These are phyloP conservation scores for Danio aesculapii DNA, from an alignment of 2,797 vertebrate species.

Conservation along the genomic window DNA sequence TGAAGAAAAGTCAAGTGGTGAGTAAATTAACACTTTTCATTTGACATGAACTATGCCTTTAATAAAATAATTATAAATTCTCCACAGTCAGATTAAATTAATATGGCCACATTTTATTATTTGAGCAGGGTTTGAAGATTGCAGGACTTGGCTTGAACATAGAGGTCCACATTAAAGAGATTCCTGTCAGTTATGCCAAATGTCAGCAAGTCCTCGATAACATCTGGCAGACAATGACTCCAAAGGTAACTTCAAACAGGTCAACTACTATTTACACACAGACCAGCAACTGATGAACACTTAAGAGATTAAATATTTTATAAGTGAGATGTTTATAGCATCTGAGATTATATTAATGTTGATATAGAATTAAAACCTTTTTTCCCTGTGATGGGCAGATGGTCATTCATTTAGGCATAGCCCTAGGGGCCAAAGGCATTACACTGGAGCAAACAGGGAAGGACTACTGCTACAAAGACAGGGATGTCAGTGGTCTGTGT, in stretches of 20 bases:
- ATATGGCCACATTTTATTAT: neutral
- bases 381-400: conserved; percentile 71
- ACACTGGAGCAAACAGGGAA: conserved; percentile 86
- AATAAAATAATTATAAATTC: neutral
- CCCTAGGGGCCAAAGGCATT: conserved; percentile 73
- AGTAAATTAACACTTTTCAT: too few relatives aligned
- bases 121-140: conserved; percentile 76
- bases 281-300: neutral
- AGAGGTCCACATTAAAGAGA: conserved; percentile 73
- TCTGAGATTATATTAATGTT: neutral
- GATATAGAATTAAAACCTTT: neutral
- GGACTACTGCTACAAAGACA: conserved; percentile 84
- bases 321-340: neutral
- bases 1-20: too few relatives aligned
- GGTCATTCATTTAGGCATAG: conserved; percentile 81
- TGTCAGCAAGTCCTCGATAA: conserved; percentile 73
- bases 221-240: conserved; percentile 82
- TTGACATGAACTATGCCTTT: too few relatives aligned
- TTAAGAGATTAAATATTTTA: neutral
- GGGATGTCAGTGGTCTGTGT: conserved; percentile 78
- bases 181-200: conserved; percentile 84
- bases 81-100: neutral
- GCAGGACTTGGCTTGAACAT: conserved; percentile 75
- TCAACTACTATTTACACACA: neutral
- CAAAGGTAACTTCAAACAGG: conserved; percentile 74